Conservation (phyloP, 2,888 invertebrate genomes). For the Dinocampus coccinellae region DNA sequence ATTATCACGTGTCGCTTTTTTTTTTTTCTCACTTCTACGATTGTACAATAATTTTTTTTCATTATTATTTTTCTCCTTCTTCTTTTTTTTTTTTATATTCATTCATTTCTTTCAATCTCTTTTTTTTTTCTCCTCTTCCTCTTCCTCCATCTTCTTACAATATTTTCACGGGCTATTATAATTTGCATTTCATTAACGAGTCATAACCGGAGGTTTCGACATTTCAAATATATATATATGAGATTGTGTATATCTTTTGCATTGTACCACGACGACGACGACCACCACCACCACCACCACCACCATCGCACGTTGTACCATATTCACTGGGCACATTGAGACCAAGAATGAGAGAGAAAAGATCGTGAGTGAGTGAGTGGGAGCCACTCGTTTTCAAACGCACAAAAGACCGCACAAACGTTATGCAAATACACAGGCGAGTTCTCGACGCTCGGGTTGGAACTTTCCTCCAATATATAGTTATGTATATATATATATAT, state of each 20-base stretch:
- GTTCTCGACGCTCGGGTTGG: constrained; percentile 49
- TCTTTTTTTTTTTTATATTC: constrained; percentile 15
- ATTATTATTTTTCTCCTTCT: constrained; percentile 63
- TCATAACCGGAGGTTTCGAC: constrained; percentile 21
- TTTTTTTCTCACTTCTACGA: no score
- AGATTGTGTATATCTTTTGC: background rate
- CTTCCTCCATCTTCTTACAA: background rate
- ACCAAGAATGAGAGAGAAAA: background rate
- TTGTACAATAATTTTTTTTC: no score
- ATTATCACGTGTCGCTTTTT: background rate
- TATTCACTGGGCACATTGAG: background rate
- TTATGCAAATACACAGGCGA: constrained; percentile 57
- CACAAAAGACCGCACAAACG: constrained; percentile 62
- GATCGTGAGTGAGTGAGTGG: no score
- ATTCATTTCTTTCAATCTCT: constrained; percentile 12
- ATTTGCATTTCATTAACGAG: constrained; percentile 23
- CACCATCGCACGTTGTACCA: background rate
- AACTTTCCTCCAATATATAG: constrained; percentile 56
- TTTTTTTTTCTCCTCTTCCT: background rate
- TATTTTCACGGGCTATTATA: constrained; percentile 7
- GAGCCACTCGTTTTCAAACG: constrained; percentile 55
- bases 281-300: no score
- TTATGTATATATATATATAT: constrained; percentile 16
- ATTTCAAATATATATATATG: constrained; percentile 16
- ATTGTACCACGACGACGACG: background rate